phyloP scores from a whole-genome alignment of 1,140 invertebrate genomes.

The Agraylea sexmaculata region DNA sequence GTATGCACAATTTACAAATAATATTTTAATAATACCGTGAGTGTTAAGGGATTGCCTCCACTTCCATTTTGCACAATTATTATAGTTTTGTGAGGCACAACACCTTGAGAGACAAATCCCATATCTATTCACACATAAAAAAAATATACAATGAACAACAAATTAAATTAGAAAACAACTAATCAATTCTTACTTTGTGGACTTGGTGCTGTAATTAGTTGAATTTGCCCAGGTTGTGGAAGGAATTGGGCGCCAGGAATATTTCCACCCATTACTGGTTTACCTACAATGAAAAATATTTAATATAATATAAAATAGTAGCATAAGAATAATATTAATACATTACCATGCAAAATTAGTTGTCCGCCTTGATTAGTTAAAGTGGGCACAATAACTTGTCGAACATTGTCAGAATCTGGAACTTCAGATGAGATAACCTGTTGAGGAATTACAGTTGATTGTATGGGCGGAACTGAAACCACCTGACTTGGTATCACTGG shows the following conservation, averaged over 20 bases:
- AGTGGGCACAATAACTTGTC: slow-evolving; percentile 17
- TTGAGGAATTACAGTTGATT: neutral
- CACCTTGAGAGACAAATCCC: slow-evolving; percentile 16
- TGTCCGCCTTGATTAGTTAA: slow-evolving; percentile 29
- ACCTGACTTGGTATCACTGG: neutral
- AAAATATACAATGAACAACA: slow-evolving; percentile 4
- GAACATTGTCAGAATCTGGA: slow-evolving; percentile 23
- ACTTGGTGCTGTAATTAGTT: slow-evolving; percentile 16
- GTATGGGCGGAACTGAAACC: neutral
- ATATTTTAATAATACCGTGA: slow-evolving; percentile 26
- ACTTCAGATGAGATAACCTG: slow-evolving; percentile 23
- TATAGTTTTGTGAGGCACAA: slow-evolving; percentile 31
- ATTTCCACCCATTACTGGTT: slow-evolving; percentile 3
- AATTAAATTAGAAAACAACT: neutral
- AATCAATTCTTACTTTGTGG: slow-evolving; percentile 13
- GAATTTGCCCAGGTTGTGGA: slow-evolving; percentile 12
- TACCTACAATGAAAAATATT: slow-evolving; percentile 8
- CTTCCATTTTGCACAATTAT: slow-evolving; percentile 37
- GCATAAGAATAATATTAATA: neutral
- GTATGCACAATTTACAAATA: slow-evolving; percentile 2
- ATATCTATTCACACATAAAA: too few species aligned
- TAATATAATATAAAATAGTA: neutral
- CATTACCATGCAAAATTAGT: slow-evolving; percentile 33
- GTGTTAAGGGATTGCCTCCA: slow-evolving; percentile 33
- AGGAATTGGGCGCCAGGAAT: slow-evolving; percentile 13